Percentiles rank a stretch among this genome's conserved stretches.
Conservation (phyloP, 2,797 vertebrate genomes). For the Leptatherina wallacei region DNA sequence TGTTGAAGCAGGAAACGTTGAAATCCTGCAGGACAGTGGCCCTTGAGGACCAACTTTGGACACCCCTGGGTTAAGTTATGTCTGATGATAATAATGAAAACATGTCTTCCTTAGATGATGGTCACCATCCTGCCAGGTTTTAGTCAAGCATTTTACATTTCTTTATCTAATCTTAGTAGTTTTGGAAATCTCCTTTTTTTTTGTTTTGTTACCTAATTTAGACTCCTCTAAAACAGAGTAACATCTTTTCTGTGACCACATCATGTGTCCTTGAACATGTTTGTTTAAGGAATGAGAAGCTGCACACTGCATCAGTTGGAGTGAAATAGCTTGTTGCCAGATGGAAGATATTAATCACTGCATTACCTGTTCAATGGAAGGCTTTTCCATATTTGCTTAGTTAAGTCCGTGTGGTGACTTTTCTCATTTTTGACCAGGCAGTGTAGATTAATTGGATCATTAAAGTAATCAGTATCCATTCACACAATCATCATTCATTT, state of each 20-base stretch:
- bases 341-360: neutral
- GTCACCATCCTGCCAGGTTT: neutral
- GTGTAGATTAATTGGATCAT: neutral
- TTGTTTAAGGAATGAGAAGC: neutral
- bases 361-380: neutral
- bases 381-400: neutral
- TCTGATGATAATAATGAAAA: too few species aligned
- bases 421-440: neutral
- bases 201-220: neutral
- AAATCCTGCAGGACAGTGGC: too few species aligned
- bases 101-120: neutral
- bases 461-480: neutral
- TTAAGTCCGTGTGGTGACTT: neutral
- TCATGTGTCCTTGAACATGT: neutral
- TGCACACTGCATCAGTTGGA: neutral
- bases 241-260: neutral
- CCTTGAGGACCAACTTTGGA: too few species aligned
- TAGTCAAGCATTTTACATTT: neutral
- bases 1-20: too few species aligned
- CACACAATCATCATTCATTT: constrained; percentile 1
- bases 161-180: neutral
- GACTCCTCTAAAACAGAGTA: neutral
- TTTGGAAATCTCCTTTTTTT: neutral
- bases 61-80: too few species aligned
- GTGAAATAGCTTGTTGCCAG: neutral